Percentiles rank a stretch among this genome's conserved stretches.
phyloP scores from a whole-genome alignment of 2,888 invertebrate species.

The Zaprionus lineosus region DNA sequence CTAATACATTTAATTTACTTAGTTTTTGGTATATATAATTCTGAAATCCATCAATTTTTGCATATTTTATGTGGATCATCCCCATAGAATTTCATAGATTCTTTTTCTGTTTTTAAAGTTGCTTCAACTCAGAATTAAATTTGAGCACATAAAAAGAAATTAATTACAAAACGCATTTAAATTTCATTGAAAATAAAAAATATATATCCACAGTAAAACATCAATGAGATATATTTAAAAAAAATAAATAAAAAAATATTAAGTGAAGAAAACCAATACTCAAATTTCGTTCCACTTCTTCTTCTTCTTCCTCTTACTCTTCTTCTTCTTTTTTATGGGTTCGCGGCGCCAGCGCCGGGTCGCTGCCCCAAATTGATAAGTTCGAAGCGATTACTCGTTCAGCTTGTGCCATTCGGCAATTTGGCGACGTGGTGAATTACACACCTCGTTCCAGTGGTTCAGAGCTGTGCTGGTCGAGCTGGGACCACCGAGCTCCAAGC shows the following conservation, averaged over 20 bases:
- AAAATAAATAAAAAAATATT: background rate
- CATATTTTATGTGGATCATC: conserved; percentile 6
- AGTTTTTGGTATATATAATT: conserved; percentile 25
- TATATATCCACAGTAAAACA: conserved; percentile 16
- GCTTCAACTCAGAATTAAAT: too few relatives aligned
- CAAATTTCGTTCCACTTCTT: conserved; percentile 1
- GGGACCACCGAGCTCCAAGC: conserved; percentile 94
- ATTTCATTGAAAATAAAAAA: background rate
- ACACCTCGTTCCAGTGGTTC: conserved; percentile 98
- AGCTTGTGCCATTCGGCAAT: conserved; percentile 99
- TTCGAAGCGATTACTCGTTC: conserved; percentile 87
- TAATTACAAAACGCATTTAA: conserved; percentile 16
- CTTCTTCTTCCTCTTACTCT: too few relatives aligned
- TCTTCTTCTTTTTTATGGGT: conserved; percentile 17
- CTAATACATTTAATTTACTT: conserved; percentile 71
- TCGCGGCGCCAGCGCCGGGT: conserved; percentile 58
- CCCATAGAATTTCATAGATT: conserved; percentile 11
- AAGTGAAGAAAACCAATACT: conserved; percentile 4
- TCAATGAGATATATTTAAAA: background rate
- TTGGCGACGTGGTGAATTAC: conserved; percentile 97
- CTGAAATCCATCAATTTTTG: background rate
- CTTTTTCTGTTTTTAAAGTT: conserved; percentile 5
- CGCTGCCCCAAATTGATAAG: conserved; percentile 25
- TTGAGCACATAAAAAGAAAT: background rate
- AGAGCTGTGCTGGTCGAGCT: conserved; percentile 91